Base-by-base conservation (phyloP, 2,888 invertebrate species). In the Notocelia uddmanniana region DNA sequence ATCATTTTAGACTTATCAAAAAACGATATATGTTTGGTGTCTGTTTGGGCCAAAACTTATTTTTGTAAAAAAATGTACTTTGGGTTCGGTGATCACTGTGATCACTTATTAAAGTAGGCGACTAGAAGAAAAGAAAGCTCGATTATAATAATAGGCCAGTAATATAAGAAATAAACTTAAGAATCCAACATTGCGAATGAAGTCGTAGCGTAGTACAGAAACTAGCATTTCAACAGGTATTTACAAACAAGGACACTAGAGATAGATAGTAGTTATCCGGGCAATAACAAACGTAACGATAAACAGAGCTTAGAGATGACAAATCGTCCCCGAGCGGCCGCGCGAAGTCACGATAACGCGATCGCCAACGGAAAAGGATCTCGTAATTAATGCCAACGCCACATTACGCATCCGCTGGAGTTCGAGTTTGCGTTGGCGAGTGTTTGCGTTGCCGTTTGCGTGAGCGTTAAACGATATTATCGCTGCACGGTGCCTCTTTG, bases 341-440 rank as follows among this genome's bases (percentile, higher is more conserved):
- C 59, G 78, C 73, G 80, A 74, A 80, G 74, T 77, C 74, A 79
- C 81, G 85, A 88, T 88, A 87, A 81, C 83, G 77, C 78, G 80
- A 84, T 84, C 78, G 80, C 83, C 79, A 81, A 68, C 73, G 74
- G 74, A 67, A 74, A 71, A 73, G 86, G 85, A 88, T 86, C 83
- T 85, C 79, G 84, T 87, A 89, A 89, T 88, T 87, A 89, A 88
- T 87, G 86, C 81, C 78, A 77, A 79, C 81, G 80, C 85, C 79
- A 80, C 86, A 84, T 85, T 86, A 87, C 85, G 45, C 45, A 45
- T 45, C 45, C 45, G 45, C n/a, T 45, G 5, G 45, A 15, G 45
- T 45, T n/a, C 45, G 45, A n/a, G 45, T n/a, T 45, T 50, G 50
- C 19, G 50, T 50, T 19, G 19, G 18, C n/a, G 11, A 26, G 26